Evolutionary conservation across 1,140 invertebrate genomes (phyloP), one percentile per base, ranked within the genome.

Genomic region (Meloidogyne exigua): DNA sequence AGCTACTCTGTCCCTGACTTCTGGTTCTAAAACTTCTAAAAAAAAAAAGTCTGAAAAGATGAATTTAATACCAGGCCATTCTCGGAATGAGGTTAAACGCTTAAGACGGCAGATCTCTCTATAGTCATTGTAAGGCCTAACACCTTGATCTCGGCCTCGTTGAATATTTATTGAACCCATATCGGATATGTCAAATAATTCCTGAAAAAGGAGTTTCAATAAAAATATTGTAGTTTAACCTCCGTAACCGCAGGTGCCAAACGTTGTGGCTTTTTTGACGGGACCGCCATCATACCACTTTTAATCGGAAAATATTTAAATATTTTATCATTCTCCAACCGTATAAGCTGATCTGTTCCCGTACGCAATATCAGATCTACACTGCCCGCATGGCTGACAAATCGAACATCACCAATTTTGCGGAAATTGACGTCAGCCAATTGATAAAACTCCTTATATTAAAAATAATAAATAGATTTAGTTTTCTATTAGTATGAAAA

Each of bases 91-190:
- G 26, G 88, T 89, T 26, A 95, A 90, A 7, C 90, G 87, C 1
- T 91, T 91, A 11, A 95, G 87, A 4, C 92, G 92, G 87, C 94
- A 95, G 0, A 92, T 91, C 75, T 92, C 90, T 66, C 93, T 90
- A 92, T 93, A 96, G 0, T 91, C 88, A 1, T 92, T 92, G 85
- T 95, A 95, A 0, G 92, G 89, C 0, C 93, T 91, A 9, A 96
- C 89, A 12, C 94, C 95, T 85, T 96, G 94, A 87, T 97, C 95
- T 62, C 95, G 82, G 2, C 91, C 91, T 80, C 91, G 83, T 86
- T 92, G 91, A 32, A 92, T 91, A 82, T 91, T 91, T 28, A 91
- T 18, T 12, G 78, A 80, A 2, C 68, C 69, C 79, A 79, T 79
- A 39, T 79, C 77, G 15, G 77, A 79, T 11, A 79, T 25, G 12